A percentile compares a stretch with the other conserved stretches of the same genome.
Evolutionary conservation across 2,797 vertebrate species (phyloP).

Genomic region (Pipistrellus nathusii): DNA sequence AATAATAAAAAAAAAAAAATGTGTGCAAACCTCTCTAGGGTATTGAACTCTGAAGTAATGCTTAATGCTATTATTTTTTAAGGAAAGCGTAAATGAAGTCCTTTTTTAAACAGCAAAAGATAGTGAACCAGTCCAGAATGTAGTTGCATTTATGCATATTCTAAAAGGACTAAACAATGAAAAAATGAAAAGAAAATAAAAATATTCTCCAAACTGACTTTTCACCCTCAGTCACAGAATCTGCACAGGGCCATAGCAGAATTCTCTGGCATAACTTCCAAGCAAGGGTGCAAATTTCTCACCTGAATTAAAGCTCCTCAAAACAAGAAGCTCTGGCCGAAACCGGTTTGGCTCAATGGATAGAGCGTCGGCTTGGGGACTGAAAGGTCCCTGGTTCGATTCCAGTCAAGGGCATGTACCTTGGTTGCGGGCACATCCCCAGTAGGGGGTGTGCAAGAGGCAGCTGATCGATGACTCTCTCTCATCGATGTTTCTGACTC

Average conservation of each 20-base stretch:
- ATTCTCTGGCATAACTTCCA: constrained; percentile 26
- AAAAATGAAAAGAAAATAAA: constrained; percentile 59
- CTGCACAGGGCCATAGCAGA: neutral
- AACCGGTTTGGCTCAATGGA: too few relatives aligned
- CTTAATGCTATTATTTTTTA: constrained; percentile 51
- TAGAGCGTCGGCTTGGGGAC: too few relatives aligned
- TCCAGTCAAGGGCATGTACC: too few relatives aligned
- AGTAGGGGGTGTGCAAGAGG: too few relatives aligned
- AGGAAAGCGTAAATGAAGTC: constrained; percentile 14
- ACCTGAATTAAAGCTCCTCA: constrained; percentile 25
- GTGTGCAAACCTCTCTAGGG: constrained; percentile 62
- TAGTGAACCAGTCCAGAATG: constrained; percentile 24
- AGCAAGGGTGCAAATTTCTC: neutral
- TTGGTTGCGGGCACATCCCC: too few relatives aligned
- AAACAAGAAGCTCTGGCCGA: neutral
- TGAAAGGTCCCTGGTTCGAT: too few relatives aligned
- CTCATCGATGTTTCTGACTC: too few relatives aligned
- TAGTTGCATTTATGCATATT: constrained; percentile 52
- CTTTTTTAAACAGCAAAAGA: constrained; percentile 55
- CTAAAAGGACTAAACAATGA: constrained; percentile 52
- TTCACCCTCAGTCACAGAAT: constrained; percentile 41
- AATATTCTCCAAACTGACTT: constrained; percentile 62
- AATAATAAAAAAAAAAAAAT: constrained; percentile 66
- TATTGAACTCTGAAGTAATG: constrained; percentile 58
- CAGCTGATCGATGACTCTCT: too few relatives aligned